Conservation (phyloP, 2,797 vertebrate species). For the Glossophaga mutica region DNA sequence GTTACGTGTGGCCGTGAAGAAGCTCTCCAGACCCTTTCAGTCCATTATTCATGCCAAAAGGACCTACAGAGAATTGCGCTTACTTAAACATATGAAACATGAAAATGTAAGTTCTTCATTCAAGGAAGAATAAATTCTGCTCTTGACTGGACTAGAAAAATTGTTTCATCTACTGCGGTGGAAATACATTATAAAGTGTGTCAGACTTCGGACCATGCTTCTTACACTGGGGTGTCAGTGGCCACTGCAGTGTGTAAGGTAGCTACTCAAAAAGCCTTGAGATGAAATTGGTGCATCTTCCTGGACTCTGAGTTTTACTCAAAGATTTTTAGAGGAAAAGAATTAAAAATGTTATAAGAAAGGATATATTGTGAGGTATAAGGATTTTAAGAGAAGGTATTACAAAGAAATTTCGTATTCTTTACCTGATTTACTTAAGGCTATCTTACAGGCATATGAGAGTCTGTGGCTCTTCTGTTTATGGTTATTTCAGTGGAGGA, state of each 20-base stretch:
- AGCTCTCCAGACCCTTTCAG: slow-evolving; percentile 97
- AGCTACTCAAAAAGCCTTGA: neutral
- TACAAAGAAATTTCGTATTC: neutral
- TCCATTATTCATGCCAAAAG: slow-evolving; percentile 99
- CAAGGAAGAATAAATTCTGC: neutral
- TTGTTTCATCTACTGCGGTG: neutral
- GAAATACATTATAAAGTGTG: neutral
- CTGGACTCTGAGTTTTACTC: neutral
- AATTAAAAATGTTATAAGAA: neutral
- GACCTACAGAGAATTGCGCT: slow-evolving; percentile 95
- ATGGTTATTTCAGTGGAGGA: neutral
- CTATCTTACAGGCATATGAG: neutral
- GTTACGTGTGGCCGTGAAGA: slow-evolving; percentile 95
- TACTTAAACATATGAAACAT: slow-evolving; percentile 99
- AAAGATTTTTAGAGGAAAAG: neutral
- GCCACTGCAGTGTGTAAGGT: neutral
- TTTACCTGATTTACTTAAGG: neutral
- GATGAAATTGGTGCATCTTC: neutral
- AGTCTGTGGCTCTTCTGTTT: neutral
- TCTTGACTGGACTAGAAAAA: neutral
- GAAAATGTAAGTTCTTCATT: slow-evolving; percentile 92
- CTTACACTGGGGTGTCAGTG: neutral
- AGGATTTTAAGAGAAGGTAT: neutral
- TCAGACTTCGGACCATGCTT: neutral
- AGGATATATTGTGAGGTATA: neutral